These are phyloP conservation scores for Dioctria linearis DNA, from an alignment of 2,888 invertebrate species.

Conservation along the genomic window DNA sequence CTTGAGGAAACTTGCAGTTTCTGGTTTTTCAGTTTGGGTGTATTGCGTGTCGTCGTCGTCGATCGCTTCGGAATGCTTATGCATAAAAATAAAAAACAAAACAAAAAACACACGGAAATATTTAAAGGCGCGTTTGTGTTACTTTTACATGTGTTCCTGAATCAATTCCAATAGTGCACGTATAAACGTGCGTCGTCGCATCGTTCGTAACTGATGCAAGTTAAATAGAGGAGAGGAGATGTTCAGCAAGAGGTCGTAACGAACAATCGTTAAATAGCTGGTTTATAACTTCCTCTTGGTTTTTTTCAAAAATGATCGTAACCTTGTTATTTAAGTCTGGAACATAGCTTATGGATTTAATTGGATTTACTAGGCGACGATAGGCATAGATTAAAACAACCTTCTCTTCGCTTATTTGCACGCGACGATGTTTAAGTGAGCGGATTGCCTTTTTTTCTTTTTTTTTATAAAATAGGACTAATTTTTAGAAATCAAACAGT, in stretches of 20 bases:
- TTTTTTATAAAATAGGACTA: no score
- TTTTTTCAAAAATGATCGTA: constrained; percentile 28
- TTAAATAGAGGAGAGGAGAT: constrained; percentile 28
- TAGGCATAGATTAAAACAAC: not conserved
- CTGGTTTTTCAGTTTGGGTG: constrained; percentile 34
- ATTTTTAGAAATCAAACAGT: no score
- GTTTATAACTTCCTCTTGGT: constrained; percentile 42
- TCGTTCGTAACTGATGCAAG: constrained; percentile 18
- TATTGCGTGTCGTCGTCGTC: not conserved
- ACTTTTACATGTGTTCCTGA: constrained; percentile 9
- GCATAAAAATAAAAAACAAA: not conserved
- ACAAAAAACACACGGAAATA: not conserved
- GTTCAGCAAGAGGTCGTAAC: constrained; percentile 14
- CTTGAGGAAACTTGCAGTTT: constrained; percentile 28
- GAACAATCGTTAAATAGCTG: constrained; percentile 33
- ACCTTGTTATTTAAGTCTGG: constrained; percentile 25
- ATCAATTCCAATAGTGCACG: constrained; percentile 47
- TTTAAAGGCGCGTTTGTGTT: not conserved
- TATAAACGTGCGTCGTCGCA: no score
- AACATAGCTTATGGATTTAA: constrained; percentile 18
- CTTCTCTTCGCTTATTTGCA: no score
- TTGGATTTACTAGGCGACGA: constrained; percentile 11
- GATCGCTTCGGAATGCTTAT: not conserved
- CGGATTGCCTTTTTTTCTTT: no score
- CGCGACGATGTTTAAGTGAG: no score